Evolutionary conservation across 2,888 invertebrate species (phyloP).

Genomic region (Galeopsomyia nigrocyanea): DNA sequence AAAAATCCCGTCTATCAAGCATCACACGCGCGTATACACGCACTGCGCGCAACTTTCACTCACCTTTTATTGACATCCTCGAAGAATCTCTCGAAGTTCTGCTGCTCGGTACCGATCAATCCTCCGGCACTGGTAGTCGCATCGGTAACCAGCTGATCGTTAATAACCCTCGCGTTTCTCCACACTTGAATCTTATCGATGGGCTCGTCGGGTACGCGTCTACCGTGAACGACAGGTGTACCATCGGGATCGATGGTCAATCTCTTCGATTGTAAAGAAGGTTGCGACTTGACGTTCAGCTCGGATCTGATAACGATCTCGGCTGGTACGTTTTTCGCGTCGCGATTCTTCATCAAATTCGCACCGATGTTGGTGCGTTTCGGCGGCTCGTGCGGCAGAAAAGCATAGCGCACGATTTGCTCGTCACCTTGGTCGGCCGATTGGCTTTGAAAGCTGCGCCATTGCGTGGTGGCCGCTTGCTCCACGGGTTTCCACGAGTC

Average conservation of each 20-base stretch:
- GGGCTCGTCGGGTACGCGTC: slow-evolving; percentile 87
- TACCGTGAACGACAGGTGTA: slow-evolving; percentile 85
- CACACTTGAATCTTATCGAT: slow-evolving; percentile 84
- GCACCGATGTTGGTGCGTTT: slow-evolving; percentile 64
- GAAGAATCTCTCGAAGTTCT: slow-evolving; percentile 62
- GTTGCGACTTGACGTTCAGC: slow-evolving; percentile 72
- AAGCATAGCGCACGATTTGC: slow-evolving; percentile 51
- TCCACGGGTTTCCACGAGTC: slow-evolving; percentile 70
- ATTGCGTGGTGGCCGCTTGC: neutral
- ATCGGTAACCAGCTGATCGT: slow-evolving; percentile 83
- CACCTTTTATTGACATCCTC: slow-evolving; percentile 63
- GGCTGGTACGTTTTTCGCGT: slow-evolving; percentile 74
- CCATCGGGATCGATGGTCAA: slow-evolving; percentile 79
- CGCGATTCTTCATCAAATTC: slow-evolving; percentile 66
- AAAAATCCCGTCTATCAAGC: no score
- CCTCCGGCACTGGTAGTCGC: slow-evolving; percentile 1
- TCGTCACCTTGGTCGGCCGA: slow-evolving; percentile 23
- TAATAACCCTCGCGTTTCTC: slow-evolving; percentile 90
- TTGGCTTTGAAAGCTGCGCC: slow-evolving; percentile 21
- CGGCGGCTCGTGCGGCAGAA: slow-evolving; percentile 57
- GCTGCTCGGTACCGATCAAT: slow-evolving; percentile 25
- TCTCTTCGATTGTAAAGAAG: slow-evolving; percentile 58
- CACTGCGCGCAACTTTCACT: slow-evolving; percentile 5
- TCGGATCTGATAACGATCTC: slow-evolving; percentile 79
- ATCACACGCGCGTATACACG: neutral